A percentile compares a stretch with the other conserved stretches of the same genome.
phyloP scores from a whole-genome alignment of 2,888 invertebrate species.

The Xylota sylvarum region DNA sequence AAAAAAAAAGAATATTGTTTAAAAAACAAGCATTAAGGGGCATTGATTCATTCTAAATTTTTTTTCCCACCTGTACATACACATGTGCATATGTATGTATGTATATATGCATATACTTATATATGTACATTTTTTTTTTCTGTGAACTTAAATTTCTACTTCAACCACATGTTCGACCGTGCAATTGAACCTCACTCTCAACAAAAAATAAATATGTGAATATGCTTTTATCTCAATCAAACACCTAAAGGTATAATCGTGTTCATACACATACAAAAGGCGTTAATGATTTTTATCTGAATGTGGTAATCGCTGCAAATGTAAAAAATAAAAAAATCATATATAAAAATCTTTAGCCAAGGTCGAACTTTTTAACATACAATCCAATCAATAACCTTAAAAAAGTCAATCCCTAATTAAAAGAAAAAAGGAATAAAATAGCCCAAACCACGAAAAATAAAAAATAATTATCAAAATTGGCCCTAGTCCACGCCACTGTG shows the following conservation, averaged over 20 bases:
- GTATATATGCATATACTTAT: neutral
- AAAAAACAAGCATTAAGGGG: neutral
- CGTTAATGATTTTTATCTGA: constrained; percentile 22
- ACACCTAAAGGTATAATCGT: constrained; percentile 23
- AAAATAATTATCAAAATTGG: neutral
- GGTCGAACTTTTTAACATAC: constrained; percentile 31
- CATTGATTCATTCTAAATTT: neutral
- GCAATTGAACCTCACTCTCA: constrained; percentile 20
- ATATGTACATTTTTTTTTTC: constrained; percentile 13
- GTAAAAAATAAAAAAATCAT: neutral
- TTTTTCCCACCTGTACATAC: neutral
- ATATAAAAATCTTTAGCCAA: constrained; percentile 38
- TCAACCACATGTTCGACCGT: constrained; percentile 17
- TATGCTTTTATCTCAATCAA: constrained; percentile 25
- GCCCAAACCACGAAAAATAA: neutral
- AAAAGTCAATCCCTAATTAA: neutral
- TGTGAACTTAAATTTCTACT: neutral
- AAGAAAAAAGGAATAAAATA: neutral
- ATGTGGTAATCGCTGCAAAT: constrained; percentile 9
- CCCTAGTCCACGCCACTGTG: neutral
- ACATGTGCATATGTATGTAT: neutral
- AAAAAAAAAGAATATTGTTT: neutral
- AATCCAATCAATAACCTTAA: constrained; percentile 23
- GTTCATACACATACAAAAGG: neutral
- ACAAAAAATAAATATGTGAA: neutral